Evolutionary conservation across 2,888 invertebrate species (phyloP), one percentile per base, ranked within the genome.

Genomic region (Lithodes maja): DNA sequence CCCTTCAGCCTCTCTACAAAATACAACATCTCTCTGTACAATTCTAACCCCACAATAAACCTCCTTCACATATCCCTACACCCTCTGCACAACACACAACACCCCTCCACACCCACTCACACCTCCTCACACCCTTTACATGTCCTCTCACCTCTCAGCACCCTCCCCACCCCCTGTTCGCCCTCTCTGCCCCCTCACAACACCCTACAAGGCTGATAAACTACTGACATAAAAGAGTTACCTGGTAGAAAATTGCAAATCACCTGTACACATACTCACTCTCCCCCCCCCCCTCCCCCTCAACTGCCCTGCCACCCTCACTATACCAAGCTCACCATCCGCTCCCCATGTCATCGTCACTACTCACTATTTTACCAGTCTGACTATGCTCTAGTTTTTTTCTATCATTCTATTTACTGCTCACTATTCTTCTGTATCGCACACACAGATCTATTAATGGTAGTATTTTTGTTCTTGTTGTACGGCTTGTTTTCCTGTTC

Each of bases 231-330:
- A 79, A 79, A 79, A 80, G 80, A 80, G 80, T 80, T 80, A 80
- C 80, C 80, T 54, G 80, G 80, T 80, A 54, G 2, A 80, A 80
- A 80, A 80, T 80, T 80, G 80, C 80, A 80, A 80, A 54, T 80
- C 80, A 80, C 55, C 80, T 80, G 55, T 55, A 54, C 80, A 80
- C 80, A 80, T 80, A 80, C 80, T 80, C 55, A 55, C 80, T 55
- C 15, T 55, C 78, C 78, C 54, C 12, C 61, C 61, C 0, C 15
- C 33, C n/a, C n/a, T 52, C 78, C 53, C 78, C 52, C 53, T 12
- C 15, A 3, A 3, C 61, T 61, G 61, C 12, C 78, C 55, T 55
- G 5, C 80, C 55, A 1, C 9, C 17, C 80, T 55, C 80, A 12
- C 17, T 55, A 54, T 54, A 53, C 80, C 80, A 12, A 54, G 54